phyloP scores from a whole-genome alignment of 2,113 vertebrate genomes.

The Oryzias curvinotus region DNA sequence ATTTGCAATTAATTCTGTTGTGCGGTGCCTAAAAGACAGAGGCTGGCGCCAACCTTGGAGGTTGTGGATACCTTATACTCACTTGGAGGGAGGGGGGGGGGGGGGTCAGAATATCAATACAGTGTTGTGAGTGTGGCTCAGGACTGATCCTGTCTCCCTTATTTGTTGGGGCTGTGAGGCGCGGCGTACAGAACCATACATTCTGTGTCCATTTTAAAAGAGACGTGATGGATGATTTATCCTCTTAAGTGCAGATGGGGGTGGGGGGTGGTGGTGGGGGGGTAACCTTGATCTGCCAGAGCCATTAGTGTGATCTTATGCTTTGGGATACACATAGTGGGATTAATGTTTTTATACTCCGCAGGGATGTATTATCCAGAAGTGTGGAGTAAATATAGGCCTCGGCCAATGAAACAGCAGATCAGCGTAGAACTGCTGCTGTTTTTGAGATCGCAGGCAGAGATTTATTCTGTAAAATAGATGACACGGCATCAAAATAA shows the following conservation, averaged over 20 bases:
- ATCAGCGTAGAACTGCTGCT: slow-evolving; percentile 25
- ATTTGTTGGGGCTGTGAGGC: slow-evolving; percentile 62
- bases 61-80: slow-evolving; percentile 90
- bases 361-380: slow-evolving; percentile 46
- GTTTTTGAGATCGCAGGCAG: not conserved
- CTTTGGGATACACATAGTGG: slow-evolving; percentile 38
- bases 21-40: slow-evolving; percentile 88
- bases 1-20: slow-evolving; percentile 99
- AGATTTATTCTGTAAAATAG: not conserved
- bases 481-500: too few species aligned
- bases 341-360: slow-evolving; percentile 50
- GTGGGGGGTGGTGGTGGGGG: slow-evolving; percentile 22
- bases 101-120: slow-evolving; percentile 80
- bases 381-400: slow-evolving; percentile 53
- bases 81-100: slow-evolving; percentile 77
- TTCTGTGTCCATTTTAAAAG: slow-evolving; percentile 61
- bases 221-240: slow-evolving; percentile 64
- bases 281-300: slow-evolving; percentile 51
- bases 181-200: slow-evolving; percentile 55
- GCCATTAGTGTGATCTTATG: slow-evolving; percentile 57
- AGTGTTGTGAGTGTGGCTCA: slow-evolving; percentile 77
- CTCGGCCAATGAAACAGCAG: slow-evolving; percentile 28
- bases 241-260: slow-evolving; percentile 55
- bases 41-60: slow-evolving; percentile 95
- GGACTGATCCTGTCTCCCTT: slow-evolving; percentile 72